Evolutionary conservation across 1,140 invertebrate genomes (phyloP), one percentile per base, ranked within the genome.

Genomic region (Drosophila mayri): DNA sequence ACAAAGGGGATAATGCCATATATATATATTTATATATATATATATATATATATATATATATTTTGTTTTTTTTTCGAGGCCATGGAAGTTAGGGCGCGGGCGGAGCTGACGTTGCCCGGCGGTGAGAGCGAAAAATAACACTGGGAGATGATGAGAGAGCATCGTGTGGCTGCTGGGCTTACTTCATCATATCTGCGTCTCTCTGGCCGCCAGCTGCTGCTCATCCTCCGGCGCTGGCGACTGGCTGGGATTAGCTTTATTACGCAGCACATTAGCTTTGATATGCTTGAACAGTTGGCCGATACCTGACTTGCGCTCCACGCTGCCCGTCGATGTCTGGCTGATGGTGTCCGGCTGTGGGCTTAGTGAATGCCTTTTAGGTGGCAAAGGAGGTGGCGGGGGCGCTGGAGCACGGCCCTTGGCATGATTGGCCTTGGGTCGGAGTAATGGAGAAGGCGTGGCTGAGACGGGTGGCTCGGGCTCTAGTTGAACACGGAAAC

Each of bases 341-440:
- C 83, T 86, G 41, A 82, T 75, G 43, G 43, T 70, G 54, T 86
- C 82, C n/a, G 63, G 76, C 32, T 76, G 72, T 4, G 72, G 62
- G 25, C 61, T 79, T 14, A 78, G 50, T 4, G 73, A 64, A 7
- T 84, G 76, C 12, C 58, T 59, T 16, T 82, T 79, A 0, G 84
- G 71, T 20, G 80, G 80, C 52, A 84, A 14, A 0, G 91, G 91
- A 8, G 91, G 91, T 9, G 25, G 44, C 25, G 46, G 40, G 2
- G 91, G 91, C 22, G 91, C 91, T 2, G 91, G 92, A 46, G 92
- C 92, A 18, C 77, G 81, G 0, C 91, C 91, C 55, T 92, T 92
- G 41, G 71, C 74, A 50, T 92, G 90, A 12, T 46, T 54, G 5
- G 86, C 75, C 38, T 38, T 90, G 25, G 86, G 70, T 18, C 85